Evolutionary conservation across 2,113 vertebrate species (phyloP).

Genomic region (Okapia johnstoni): DNA sequence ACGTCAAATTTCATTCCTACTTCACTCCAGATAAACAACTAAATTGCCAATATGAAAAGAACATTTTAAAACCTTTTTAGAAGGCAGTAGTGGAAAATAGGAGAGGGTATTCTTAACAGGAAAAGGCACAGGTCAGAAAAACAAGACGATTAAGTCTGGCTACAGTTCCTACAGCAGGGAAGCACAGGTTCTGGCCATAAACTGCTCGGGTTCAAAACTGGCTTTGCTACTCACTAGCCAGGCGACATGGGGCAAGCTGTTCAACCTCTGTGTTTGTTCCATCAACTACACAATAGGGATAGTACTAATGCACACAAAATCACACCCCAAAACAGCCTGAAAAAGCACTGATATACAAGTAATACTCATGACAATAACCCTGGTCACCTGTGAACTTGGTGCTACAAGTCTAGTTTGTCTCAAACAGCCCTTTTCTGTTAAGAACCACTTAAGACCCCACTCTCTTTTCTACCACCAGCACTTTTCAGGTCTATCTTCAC

Average conservation of each 20-base stretch:
- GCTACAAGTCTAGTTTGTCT: not conserved
- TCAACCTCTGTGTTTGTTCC: not conserved
- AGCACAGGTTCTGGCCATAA: not conserved
- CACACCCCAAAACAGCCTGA: not conserved
- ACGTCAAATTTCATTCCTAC: not conserved
- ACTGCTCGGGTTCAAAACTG: not conserved
- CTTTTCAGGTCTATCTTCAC: not conserved
- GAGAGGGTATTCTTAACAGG: not conserved
- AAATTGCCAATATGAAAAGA: conserved; percentile 5
- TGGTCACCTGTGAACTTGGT: not conserved
- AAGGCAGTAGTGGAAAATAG: not conserved
- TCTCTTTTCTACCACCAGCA: not conserved
- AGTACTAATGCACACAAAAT: not conserved
- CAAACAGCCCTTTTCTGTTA: not conserved
- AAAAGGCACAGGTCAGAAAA: not conserved
- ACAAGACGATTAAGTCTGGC: not conserved
- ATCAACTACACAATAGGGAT: not conserved
- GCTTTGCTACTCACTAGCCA: not conserved
- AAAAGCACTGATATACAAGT: not conserved
- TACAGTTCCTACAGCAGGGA: not conserved
- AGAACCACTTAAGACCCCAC: not conserved
- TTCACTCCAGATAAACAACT: not conserved
- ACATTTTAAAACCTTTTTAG: not conserved
- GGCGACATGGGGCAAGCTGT: not conserved
- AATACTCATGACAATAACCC: not conserved